Percentiles rank a stretch among this genome's conserved stretches.
Evolutionary conservation across 2,113 vertebrate species (phyloP).

Genomic region (Andinoacara biseriatus): DNA sequence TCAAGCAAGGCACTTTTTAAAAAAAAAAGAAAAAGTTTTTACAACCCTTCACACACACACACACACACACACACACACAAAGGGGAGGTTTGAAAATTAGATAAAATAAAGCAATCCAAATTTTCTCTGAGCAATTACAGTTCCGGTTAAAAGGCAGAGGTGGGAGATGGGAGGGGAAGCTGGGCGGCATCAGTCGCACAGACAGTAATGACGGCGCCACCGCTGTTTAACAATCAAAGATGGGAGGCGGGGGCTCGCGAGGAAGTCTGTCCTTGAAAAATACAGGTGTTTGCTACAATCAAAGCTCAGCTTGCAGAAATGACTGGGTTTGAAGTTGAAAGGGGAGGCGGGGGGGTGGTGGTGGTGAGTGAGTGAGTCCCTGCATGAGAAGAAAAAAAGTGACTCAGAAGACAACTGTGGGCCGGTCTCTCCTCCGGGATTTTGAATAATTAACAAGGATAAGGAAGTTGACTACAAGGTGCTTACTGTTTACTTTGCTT

Average conservation of each 20-base stretch:
- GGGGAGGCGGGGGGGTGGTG: constrained; percentile 59
- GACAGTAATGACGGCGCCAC: constrained; percentile 81
- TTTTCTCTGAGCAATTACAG: constrained; percentile 69
- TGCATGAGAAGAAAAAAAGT: constrained; percentile 63
- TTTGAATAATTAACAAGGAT: constrained; percentile 78
- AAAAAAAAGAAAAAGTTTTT: constrained; percentile 13
- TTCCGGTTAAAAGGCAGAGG: constrained; percentile 74
- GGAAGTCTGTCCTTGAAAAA: constrained; percentile 82
- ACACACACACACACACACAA: neutral
- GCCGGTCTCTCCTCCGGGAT: constrained; percentile 69
- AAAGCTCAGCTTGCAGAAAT: constrained; percentile 81
- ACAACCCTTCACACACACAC: neutral
- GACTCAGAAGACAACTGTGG: constrained; percentile 68
- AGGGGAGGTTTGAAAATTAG: constrained; percentile 57
- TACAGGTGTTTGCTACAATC: constrained; percentile 83
- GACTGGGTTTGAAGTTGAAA: constrained; percentile 83
- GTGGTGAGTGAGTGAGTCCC: constrained; percentile 73
- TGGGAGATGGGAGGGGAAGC: constrained; percentile 71
- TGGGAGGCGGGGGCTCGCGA: constrained; percentile 77
- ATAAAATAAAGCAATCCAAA: constrained; percentile 67
- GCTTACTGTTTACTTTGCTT: constrained; percentile 75
- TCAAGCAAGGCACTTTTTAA: constrained; percentile 15
- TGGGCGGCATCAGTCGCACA: constrained; percentile 78
- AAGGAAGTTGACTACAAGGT: constrained; percentile 73
- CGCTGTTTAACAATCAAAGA: constrained; percentile 84